Conservation (phyloP, 2,797 vertebrate genomes). For the Octomys mimax region DNA sequence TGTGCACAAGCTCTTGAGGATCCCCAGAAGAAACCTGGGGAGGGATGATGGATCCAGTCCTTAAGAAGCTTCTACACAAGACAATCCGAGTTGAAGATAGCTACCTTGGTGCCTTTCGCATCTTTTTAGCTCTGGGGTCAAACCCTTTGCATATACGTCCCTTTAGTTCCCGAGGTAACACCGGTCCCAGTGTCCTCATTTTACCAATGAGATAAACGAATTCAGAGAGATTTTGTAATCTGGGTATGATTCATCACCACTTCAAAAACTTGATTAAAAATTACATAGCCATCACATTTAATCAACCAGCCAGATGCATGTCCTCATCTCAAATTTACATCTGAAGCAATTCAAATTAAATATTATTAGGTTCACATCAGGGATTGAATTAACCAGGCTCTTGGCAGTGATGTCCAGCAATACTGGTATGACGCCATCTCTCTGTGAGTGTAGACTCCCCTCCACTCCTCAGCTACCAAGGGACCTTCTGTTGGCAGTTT, state of each 20-base stretch:
- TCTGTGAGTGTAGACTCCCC: not conserved
- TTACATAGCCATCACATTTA: not conserved
- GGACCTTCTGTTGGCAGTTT: not conserved
- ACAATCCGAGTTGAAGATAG: not conserved
- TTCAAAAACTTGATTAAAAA: constrained; percentile 20
- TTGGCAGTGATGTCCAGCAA: not conserved
- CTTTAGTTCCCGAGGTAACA: not conserved
- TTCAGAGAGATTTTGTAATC: not conserved
- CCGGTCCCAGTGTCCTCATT: not conserved
- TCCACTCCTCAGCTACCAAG: rapidly evolving
- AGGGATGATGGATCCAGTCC: not conserved
- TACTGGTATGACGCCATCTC: not conserved
- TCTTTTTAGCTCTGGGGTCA: not conserved
- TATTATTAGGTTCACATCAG: not conserved
- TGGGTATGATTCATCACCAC: not conserved
- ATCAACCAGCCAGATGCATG: not conserved
- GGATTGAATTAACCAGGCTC: not conserved
- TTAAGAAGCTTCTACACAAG: not conserved
- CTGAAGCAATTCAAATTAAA: not conserved
- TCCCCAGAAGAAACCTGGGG: not conserved
- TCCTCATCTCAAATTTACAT: constrained; percentile 19
- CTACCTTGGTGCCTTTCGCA: not conserved
- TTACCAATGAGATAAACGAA: not conserved
- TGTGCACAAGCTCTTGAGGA: not conserved
- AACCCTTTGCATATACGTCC: not conserved